phyloP scores from a whole-genome alignment of 2,113 vertebrate genomes.

The Ammospiza caudacuta region DNA sequence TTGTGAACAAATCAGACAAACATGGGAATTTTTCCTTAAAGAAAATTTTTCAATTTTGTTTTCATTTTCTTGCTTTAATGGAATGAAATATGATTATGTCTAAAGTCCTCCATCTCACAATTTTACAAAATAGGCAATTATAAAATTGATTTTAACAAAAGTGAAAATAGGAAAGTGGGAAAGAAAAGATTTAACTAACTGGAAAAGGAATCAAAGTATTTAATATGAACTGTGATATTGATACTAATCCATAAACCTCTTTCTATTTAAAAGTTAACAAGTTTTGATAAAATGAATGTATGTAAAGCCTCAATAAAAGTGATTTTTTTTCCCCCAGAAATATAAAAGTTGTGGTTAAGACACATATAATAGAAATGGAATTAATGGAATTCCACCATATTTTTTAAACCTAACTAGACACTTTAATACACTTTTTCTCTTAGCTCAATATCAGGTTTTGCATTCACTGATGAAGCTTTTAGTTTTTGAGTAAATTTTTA shows the following conservation, averaged over 20 bases:
- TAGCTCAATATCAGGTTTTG: not conserved
- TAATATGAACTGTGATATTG: not conserved
- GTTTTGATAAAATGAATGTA: not conserved
- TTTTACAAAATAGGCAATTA: not conserved
- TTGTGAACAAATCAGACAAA: not conserved
- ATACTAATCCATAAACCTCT: not conserved
- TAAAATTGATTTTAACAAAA: not conserved
- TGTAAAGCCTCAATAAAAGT: not conserved
- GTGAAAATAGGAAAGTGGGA: accelerated
- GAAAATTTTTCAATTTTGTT: not conserved
- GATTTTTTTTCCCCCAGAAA: not conserved
- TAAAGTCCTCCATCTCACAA: not conserved
- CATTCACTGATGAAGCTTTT: not conserved
- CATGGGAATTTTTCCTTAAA: not conserved
- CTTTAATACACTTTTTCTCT: not conserved
- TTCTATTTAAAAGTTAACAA: not conserved
- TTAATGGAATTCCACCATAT: not conserved
- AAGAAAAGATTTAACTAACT: not conserved
- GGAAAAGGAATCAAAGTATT: not conserved
- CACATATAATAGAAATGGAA: not conserved
- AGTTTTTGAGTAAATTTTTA: not conserved
- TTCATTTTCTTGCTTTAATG: not conserved
- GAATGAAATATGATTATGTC: not conserved
- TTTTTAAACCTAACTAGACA: not conserved
- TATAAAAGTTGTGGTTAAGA: not conserved